Percentiles rank a stretch among this genome's conserved stretches.
Conservation (phyloP, 2,113 vertebrate genomes). For the Cyprinodon variegatus region DNA sequence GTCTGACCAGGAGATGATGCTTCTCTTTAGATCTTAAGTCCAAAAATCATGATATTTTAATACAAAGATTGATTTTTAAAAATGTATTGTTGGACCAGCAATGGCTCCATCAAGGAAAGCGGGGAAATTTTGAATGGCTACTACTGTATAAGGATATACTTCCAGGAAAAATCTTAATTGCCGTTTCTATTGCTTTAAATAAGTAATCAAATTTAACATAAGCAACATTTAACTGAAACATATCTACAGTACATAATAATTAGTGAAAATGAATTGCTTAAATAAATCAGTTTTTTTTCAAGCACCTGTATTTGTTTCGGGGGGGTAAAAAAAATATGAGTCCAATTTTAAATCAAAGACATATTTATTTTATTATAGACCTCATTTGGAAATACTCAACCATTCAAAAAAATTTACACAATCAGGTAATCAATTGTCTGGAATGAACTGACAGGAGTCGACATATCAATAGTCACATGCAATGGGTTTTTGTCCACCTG, state of each 20-base stretch:
- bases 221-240: background rate
- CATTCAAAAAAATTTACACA: constrained; percentile 82
- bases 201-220: background rate
- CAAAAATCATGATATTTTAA: no score
- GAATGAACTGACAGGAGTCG: constrained; percentile 78
- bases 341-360: constrained; percentile 64
- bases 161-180: background rate
- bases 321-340: constrained; percentile 7
- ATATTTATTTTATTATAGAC: constrained; percentile 87
- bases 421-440: constrained; percentile 65
- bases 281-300: background rate
- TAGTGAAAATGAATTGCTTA: background rate
- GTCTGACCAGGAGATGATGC: no score
- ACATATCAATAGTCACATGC: constrained; percentile 84
- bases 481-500: constrained; percentile 78
- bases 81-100: no score
- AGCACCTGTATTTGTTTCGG: no score
- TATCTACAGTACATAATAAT: background rate
- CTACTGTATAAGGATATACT: background rate
- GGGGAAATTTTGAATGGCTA: no score
- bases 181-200: no score
- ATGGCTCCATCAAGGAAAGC: no score
- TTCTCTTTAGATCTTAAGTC: no score
- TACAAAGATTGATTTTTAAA: no score
- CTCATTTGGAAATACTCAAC: constrained; percentile 78